phyloP scores from a whole-genome alignment of 2,888 invertebrate genomes.

The Helicoverpa assulta region DNA sequence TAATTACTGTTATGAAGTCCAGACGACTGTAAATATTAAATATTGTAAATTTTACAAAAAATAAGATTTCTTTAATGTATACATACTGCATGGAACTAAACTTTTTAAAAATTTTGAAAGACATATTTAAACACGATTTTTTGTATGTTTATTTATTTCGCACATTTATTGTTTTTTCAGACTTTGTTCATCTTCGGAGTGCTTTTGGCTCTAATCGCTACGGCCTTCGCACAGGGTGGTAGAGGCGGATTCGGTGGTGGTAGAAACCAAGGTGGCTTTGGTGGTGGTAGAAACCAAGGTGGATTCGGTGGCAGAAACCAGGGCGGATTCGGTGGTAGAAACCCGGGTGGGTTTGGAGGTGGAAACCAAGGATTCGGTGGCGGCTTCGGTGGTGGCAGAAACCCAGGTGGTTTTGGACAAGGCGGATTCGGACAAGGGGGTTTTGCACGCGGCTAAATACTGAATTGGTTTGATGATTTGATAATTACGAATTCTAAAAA shows the following conservation, averaged over 20 bases:
- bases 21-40: too few species aligned
- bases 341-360: constrained; percentile 3
- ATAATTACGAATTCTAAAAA: background rate
- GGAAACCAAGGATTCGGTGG: background rate
- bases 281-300: constrained; percentile 45
- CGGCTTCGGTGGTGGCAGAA: constrained; percentile 55
- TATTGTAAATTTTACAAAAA: too few species aligned
- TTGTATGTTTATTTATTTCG: background rate
- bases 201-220: constrained; percentile 59
- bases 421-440: constrained; percentile 1
- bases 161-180: constrained; percentile 54
- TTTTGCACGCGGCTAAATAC: background rate
- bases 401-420: constrained; percentile 2
- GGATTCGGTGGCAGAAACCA: background rate
- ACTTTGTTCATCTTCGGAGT: constrained; percentile 60
- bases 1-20: too few species aligned
- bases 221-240: constrained; percentile 59
- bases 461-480: background rate
- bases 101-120: too few species aligned
- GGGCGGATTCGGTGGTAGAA: constrained; percentile 27
- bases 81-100: too few species aligned
- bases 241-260: constrained; percentile 54
- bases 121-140: too few species aligned
- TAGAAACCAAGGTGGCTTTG: constrained; percentile 58
- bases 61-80: too few species aligned